Evolutionary conservation across 53 echinoderm and acorn worm species (phyloP).

Genomic region (Holothuria scabra): DNA sequence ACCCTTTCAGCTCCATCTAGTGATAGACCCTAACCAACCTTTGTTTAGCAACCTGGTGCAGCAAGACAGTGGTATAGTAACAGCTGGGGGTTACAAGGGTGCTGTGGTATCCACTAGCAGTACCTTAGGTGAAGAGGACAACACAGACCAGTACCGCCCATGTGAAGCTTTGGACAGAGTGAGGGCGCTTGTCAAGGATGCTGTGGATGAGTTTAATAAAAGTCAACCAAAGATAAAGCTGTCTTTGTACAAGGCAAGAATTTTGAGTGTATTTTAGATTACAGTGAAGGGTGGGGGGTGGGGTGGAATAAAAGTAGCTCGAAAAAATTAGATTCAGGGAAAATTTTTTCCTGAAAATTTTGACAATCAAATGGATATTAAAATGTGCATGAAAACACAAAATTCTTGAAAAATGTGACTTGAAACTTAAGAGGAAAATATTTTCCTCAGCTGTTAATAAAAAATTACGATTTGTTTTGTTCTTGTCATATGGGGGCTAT

Average conservation of each 20-base stretch:
- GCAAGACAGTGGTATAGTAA: constrained; percentile 96
- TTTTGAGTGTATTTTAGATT: too few relatives aligned
- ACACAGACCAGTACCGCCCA: constrained; percentile 91
- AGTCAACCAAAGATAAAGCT: constrained; percentile 93
- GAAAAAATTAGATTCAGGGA: too few relatives aligned
- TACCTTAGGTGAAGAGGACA: constrained; percentile 60
- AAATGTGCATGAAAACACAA: too few relatives aligned
- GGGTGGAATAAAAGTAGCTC: too few relatives aligned
- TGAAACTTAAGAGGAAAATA: too few relatives aligned
- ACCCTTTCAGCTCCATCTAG: constrained; percentile 75
- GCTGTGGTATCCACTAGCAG: constrained; percentile 71
- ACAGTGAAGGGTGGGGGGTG: too few relatives aligned
- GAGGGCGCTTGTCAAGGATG: constrained; percentile 76
- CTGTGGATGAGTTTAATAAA: constrained; percentile 96
- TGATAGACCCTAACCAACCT: constrained; percentile 85
- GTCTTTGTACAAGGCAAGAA: constrained; percentile 79
- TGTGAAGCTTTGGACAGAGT: constrained; percentile 68
- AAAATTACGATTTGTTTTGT: too few relatives aligned
- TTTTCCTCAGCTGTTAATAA: too few relatives aligned
- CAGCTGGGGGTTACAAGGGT: constrained; percentile 85
- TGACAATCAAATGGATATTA: too few relatives aligned
- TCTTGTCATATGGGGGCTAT: too few relatives aligned
- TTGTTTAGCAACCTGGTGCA: constrained; percentile 96
- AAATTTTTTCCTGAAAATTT: too few relatives aligned
- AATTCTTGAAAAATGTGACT: too few relatives aligned